Conservation (phyloP, 2,113 vertebrate species). For the Puntigrus tetrazona region DNA sequence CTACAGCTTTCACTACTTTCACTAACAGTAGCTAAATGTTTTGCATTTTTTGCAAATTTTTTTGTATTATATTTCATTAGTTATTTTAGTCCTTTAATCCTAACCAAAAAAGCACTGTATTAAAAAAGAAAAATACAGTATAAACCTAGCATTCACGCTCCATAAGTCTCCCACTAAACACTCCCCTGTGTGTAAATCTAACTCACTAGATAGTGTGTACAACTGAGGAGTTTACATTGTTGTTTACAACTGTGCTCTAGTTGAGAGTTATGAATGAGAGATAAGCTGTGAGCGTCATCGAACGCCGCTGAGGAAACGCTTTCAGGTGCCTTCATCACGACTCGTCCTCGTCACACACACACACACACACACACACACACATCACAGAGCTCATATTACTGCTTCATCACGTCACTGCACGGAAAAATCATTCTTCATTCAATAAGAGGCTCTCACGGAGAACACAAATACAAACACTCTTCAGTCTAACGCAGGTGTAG, state of each 20-base stretch:
- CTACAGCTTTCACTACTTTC: no score
- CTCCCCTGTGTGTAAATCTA: neutral
- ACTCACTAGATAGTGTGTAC: neutral
- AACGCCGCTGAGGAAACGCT: neutral
- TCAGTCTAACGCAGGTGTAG: neutral
- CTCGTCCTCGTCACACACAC: neutral
- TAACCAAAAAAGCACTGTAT: no score
- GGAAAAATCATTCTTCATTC: neutral
- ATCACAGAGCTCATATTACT: neutral
- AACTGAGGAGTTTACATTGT: neutral
- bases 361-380: neutral
- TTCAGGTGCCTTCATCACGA: neutral
- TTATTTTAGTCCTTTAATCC: no score
- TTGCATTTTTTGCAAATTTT: no score
- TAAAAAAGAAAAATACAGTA: no score
- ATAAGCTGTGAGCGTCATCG: neutral
- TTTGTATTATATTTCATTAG: no score
- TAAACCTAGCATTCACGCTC: no score
- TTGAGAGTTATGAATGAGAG: neutral
- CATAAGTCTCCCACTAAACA: neutral
- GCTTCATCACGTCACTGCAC: neutral
- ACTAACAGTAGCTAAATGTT: no score
- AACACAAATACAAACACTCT: neutral
- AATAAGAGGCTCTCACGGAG: neutral
- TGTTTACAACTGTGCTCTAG: neutral